These are phyloP conservation scores for Hyposoter dolosus DNA, from an alignment of 2,888 invertebrate genomes.

Conservation along the genomic window DNA sequence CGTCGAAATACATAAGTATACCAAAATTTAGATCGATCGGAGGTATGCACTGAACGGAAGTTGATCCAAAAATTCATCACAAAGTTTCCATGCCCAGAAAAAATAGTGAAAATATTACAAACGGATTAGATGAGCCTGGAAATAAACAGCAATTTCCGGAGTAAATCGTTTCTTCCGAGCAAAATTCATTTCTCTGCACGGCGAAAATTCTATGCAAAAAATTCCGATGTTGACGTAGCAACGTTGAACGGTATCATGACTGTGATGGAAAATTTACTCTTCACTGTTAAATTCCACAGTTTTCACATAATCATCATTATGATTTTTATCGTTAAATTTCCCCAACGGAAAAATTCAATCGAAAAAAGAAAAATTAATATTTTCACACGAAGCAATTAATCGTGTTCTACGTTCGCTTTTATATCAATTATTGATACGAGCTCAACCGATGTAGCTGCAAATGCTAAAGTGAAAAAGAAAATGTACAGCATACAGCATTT, in stretches of 20 bases:
- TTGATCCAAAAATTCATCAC: too few species aligned
- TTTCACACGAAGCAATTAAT: not conserved
- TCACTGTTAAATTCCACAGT: not conserved
- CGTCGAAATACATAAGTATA: too few species aligned
- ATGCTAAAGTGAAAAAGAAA: not conserved
- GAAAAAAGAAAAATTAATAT: not conserved
- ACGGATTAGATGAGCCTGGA: not conserved
- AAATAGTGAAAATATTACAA: not conserved
- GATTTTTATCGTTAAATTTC: not conserved
- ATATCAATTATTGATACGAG: not conserved
- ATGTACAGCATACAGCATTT: not conserved
- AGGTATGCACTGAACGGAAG: too few species aligned
- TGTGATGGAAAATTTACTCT: not conserved
- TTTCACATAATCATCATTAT: not conserved
- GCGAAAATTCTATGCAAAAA: not conserved
- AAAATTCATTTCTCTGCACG: not conserved
- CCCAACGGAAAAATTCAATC: not conserved
- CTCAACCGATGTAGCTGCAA: not conserved
- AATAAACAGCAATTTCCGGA: not conserved
- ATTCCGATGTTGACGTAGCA: not conserved
- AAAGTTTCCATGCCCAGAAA: not conserved
- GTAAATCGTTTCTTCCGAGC: not conserved
- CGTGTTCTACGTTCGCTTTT: not conserved
- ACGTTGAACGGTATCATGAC: not conserved
- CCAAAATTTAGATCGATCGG: too few species aligned